phyloP scores from a whole-genome alignment of 92 coral and sea anemone genomes.

The Epizoanthus stellaris region DNA sequence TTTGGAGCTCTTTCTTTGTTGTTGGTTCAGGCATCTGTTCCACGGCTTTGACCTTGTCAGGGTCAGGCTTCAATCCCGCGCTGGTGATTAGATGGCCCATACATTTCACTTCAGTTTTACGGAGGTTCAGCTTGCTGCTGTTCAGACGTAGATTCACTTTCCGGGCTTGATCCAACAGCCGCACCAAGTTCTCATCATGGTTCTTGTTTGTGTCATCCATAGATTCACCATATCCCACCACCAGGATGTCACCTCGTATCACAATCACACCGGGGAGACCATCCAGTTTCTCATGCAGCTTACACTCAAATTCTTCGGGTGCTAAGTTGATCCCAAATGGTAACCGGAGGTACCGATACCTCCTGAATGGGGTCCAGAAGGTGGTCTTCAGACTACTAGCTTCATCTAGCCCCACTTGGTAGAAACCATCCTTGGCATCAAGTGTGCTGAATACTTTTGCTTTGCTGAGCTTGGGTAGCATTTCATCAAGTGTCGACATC shows the following conservation, averaged over 20 bases:
- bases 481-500: conserved; percentile 41
- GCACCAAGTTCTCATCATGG: conserved; percentile 31
- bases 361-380: conserved; percentile 51
- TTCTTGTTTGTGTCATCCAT: conserved; percentile 22
- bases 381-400: conserved; percentile 43
- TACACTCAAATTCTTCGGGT: conserved; percentile 30
- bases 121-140: conserved; percentile 41
- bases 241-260: too few species aligned
- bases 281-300: conserved; percentile 12
- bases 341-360: conserved; percentile 25
- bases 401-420: conserved; percentile 35
- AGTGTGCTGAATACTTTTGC: conserved; percentile 45
- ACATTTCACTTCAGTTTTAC: conserved; percentile 12
- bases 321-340: conserved; percentile 51
- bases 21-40: conserved; percentile 45
- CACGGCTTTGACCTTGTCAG: too few species aligned
- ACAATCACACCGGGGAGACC: background rate
- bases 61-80: conserved; percentile 26
- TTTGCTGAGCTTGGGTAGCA: conserved; percentile 45
- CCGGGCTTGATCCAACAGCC: conserved; percentile 34
- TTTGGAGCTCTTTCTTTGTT: conserved; percentile 25
- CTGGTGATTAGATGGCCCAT: conserved; percentile 47
- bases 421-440: conserved; percentile 46
- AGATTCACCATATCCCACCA: conserved; percentile 4
- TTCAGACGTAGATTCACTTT: conserved; percentile 26